Percentiles rank a stretch among this genome's conserved stretches.
These are phyloP conservation scores for Heteropelma amictum DNA, from an alignment of 2,888 invertebrate genomes.

Conservation along the genomic window DNA sequence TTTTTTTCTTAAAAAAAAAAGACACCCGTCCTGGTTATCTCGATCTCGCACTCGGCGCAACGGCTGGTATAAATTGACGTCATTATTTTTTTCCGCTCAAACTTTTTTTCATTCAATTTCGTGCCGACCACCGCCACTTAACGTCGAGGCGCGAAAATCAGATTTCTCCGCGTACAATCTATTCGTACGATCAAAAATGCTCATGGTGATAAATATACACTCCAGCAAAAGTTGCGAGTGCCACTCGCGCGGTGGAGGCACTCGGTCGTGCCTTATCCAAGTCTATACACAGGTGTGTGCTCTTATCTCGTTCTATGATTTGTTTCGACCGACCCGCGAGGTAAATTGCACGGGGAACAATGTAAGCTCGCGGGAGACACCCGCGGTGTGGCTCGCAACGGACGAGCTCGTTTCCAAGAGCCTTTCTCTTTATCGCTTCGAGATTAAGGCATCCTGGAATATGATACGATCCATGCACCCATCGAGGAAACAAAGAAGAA, in stretches of 20 bases:
- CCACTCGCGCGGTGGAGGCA: neutral
- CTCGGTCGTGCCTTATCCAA: neutral
- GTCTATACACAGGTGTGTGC: neutral
- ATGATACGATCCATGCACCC: constrained; percentile 7
- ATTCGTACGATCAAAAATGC: neutral
- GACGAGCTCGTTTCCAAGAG: constrained; percentile 23
- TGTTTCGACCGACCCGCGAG: constrained; percentile 19
- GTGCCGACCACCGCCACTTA: too few species aligned
- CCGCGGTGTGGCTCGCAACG: constrained; percentile 5
- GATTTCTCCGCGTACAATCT: neutral
- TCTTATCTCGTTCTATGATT: constrained; percentile 32
- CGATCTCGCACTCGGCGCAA: too few species aligned
- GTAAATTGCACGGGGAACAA: constrained; percentile 39
- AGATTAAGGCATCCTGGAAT: constrained; percentile 20
- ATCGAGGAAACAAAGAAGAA: constrained; percentile 1
- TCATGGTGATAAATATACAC: constrained; percentile 7
- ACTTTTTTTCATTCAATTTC: too few species aligned
- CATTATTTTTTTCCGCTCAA: too few species aligned
- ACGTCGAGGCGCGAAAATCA: neutral
- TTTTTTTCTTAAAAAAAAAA: too few species aligned
- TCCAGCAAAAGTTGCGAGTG: constrained; percentile 21
- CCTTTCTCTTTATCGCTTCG: constrained; percentile 28
- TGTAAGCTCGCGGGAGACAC: constrained; percentile 35
- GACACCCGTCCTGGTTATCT: too few species aligned
- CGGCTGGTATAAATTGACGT: too few species aligned